These are phyloP conservation scores for Valencia hispanica DNA, from an alignment of 2,797 vertebrate species.

Conservation along the genomic window DNA sequence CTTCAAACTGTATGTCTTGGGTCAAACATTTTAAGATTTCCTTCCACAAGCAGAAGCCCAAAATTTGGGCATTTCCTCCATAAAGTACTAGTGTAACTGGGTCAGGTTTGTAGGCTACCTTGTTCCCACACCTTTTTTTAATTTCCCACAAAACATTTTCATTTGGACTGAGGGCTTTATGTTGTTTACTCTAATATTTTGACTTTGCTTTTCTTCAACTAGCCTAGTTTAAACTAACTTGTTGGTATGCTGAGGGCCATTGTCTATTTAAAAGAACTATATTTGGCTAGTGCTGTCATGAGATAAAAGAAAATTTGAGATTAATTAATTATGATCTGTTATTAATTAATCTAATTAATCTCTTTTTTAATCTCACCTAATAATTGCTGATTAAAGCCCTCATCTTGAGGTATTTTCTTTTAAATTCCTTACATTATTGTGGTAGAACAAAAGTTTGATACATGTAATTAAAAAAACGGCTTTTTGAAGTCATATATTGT, in stretches of 20 bases:
- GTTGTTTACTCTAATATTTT: background rate
- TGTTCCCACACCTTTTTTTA: background rate
- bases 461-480: too few relatives aligned
- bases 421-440: too few relatives aligned
- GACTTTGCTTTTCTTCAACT: background rate
- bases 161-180: background rate
- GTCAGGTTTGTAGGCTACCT: background rate
- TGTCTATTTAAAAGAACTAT: background rate
- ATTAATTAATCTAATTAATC: too few relatives aligned
- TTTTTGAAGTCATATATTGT: too few relatives aligned
- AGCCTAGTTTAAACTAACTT: background rate
- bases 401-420: too few relatives aligned
- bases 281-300: too few relatives aligned
- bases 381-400: too few relatives aligned
- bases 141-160: background rate
- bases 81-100: background rate
- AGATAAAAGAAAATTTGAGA: too few relatives aligned
- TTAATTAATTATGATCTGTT: too few relatives aligned
- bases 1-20: background rate
- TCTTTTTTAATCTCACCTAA: too few relatives aligned
- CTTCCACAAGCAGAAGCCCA: background rate
- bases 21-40: background rate
- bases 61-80: background rate
- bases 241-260: background rate
- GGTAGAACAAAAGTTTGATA: too few relatives aligned